Conservation (phyloP, 2,888 invertebrate genomes). For the Phengaris alcon region DNA sequence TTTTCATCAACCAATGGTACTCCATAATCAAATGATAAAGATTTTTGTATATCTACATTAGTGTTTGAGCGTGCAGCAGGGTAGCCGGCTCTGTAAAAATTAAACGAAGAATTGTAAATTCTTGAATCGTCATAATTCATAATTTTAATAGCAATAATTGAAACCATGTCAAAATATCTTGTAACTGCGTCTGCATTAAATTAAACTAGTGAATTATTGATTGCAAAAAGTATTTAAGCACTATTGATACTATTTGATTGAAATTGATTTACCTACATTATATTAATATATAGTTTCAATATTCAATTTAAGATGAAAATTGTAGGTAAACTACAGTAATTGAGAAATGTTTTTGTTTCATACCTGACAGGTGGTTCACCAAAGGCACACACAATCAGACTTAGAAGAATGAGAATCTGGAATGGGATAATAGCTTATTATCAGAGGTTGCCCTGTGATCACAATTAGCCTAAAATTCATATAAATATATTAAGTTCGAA, state of each 20-base stretch:
- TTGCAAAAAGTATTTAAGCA: too few relatives aligned
- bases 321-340: neutral
- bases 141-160: too few relatives aligned
- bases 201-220: too few relatives aligned
- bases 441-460: too few relatives aligned
- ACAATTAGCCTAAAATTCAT: too few relatives aligned
- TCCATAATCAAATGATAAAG: constrained; percentile 47
- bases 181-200: too few relatives aligned
- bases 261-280: neutral
- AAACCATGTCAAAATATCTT: too few relatives aligned
- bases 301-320: too few relatives aligned
- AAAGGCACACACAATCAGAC: constrained; percentile 47
- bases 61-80: constrained; percentile 47
- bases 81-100: constrained; percentile 57
- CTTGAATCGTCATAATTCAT: neutral
- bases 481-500: too few relatives aligned
- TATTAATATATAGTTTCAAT: neutral
- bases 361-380: constrained; percentile 68
- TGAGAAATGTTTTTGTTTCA: constrained; percentile 38
- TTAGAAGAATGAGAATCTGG: constrained; percentile 55
- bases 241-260: too few relatives aligned
- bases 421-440: constrained; percentile 38
- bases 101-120: neutral
- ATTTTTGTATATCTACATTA: constrained; percentile 42
- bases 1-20: constrained; percentile 39